A percentile compares a stretch with the other conserved stretches of the same genome.
Evolutionary conservation across 1,140 invertebrate genomes (phyloP).

Genomic region (Archivesica marissinica): DNA sequence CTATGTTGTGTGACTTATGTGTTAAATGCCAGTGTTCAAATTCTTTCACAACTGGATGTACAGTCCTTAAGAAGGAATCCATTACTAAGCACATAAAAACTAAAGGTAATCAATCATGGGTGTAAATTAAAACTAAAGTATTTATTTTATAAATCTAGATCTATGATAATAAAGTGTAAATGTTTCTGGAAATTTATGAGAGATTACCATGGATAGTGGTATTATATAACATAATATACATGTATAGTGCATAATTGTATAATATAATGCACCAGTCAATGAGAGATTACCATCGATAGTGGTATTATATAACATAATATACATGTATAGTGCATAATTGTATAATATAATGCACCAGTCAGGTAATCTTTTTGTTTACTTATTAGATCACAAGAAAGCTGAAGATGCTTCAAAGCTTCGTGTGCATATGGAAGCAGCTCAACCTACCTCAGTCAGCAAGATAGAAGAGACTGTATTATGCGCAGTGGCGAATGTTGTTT

Average conservation of each 20-base stretch:
- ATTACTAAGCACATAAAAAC: constrained; percentile 26
- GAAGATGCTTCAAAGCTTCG: background rate
- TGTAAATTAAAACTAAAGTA: too few species aligned
- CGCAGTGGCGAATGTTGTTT: background rate
- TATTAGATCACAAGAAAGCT: background rate
- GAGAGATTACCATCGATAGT: too few species aligned
- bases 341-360: background rate
- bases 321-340: too few species aligned
- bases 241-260: too few species aligned
- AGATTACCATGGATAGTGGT: too few species aligned
- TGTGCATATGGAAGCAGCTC: background rate
- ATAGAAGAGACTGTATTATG: background rate
- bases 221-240: too few species aligned
- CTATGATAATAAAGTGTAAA: too few species aligned
- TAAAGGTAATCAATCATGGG: too few species aligned
- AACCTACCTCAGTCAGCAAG: background rate
- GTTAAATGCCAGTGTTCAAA: background rate
- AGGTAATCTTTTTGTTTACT: background rate
- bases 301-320: too few species aligned
- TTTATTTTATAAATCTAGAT: too few species aligned
- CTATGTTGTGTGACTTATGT: constrained; percentile 8
- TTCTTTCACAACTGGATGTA: constrained; percentile 28
- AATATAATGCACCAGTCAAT: too few species aligned
- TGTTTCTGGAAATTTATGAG: too few species aligned
- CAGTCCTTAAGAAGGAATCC: constrained; percentile 4